Base-by-base conservation (phyloP, 2,113 vertebrate genomes). In the Rhinogobius similis region DNA sequence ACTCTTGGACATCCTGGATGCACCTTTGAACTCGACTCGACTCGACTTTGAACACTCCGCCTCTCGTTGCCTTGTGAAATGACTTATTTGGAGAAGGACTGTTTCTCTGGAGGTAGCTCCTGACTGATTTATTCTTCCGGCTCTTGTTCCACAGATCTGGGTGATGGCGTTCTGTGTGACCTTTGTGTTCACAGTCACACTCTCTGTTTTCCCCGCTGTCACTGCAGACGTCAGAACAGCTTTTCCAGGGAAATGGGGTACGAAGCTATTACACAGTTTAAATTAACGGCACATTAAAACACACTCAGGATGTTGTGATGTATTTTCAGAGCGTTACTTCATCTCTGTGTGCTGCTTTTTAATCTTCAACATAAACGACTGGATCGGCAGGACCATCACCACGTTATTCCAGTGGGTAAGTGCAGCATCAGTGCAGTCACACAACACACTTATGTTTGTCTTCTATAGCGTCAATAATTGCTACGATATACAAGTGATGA, bases 81-180 rank as follows among this genome's bases (percentile, higher is more conserved):
- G n/a, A n/a, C n/a, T n/a, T n/a, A n/a, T n/a, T n/a, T n/a, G n/a
- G n/a, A n/a, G n/a, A n/a, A n/a, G n/a, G n/a, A n/a, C n/a, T n/a
- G n/a, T n/a, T n/a, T n/a, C n/a, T n/a, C n/a, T n/a, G n/a, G n/a
- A n/a, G n/a, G n/a, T n/a, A n/a, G n/a, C n/a, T n/a, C n/a, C n/a
- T n/a, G n/a, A n/a, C n/a, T n/a, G n/a, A n/a, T n/a, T n/a, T n/a
- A n/a, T n/a, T n/a, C n/a, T n/a, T n/a, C n/a, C n/a, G n/a, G n/a
- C n/a, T n/a, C n/a, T n/a, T n/a, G n/a, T n/a, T n/a, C n/a, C 50
- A 2, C 76, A 97, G 96, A 91, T 96, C 75, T 93, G 94, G 95
- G 90, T 94, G 77, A 94, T 92, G 90, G 96, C 96, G 4, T 91
- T 96, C 63, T 96, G 94, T 21, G 94, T 97, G 41, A 94, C 93